Conservation (phyloP, 2,797 vertebrate genomes). For the Psittacula echo region DNA sequence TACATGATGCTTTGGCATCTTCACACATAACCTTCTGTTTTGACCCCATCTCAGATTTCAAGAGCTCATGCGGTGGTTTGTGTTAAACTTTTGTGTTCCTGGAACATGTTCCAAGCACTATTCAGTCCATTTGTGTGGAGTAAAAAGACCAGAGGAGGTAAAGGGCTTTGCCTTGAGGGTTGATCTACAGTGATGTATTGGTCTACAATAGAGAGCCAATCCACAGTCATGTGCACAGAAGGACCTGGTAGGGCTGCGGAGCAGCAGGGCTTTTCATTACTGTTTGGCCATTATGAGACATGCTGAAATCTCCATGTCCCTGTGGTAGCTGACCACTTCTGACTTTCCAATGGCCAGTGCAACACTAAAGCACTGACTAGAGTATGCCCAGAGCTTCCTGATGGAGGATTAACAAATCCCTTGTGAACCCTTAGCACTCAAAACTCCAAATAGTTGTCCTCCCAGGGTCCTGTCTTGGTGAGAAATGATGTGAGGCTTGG, state of each 20-base stretch:
- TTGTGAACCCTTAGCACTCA: neutral
- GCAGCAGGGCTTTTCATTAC: neutral
- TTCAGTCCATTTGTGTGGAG: neutral
- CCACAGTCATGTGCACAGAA: neutral
- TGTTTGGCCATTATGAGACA: neutral
- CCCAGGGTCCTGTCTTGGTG: neutral
- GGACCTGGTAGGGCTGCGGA: neutral
- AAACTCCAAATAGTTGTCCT: neutral
- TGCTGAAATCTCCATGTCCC: neutral
- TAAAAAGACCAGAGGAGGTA: neutral
- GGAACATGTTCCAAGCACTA: neutral
- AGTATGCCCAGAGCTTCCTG: neutral
- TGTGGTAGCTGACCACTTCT: neutral
- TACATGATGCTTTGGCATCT: neutral
- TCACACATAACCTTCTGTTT: neutral
- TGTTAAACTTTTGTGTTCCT: rapidly evolving
- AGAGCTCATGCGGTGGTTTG: neutral
- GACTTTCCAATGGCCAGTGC: neutral
- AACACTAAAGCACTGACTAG: neutral
- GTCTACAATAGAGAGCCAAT: neutral
- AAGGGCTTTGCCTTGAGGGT: neutral
- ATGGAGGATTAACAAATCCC: neutral
- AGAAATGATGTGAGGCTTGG: neutral
- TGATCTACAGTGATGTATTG: neutral
- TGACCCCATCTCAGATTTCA: neutral